Evolutionary conservation across 2,888 invertebrate species (phyloP).

Genomic region (Polyommatus icarus): DNA sequence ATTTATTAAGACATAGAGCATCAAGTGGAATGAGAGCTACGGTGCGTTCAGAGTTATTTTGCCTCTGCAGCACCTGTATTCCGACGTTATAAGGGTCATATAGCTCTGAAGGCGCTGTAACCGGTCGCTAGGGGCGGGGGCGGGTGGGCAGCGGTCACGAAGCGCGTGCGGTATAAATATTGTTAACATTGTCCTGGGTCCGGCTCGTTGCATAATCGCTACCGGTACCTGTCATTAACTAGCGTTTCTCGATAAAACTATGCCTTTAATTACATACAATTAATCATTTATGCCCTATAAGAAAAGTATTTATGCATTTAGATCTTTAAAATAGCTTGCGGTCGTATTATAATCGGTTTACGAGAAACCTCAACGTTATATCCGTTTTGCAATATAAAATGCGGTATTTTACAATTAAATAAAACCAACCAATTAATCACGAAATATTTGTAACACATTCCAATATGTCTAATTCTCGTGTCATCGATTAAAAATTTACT

Average conservation of each 20-base stretch:
- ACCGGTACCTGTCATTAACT: constrained; percentile 55
- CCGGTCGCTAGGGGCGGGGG: constrained; percentile 43
- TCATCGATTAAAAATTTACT: background rate
- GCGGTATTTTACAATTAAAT: background rate
- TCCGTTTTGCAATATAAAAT: background rate
- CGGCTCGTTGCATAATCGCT: constrained; percentile 73
- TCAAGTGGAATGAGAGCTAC: constrained; percentile 43
- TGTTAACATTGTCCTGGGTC: constrained; percentile 69
- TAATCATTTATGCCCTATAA: constrained; percentile 45
- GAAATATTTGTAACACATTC: background rate
- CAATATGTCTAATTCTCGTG: background rate
- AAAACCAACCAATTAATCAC: background rate
- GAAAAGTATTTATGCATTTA: constrained; percentile 36
- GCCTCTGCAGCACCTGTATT: background rate
- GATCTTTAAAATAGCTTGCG: constrained; percentile 39
- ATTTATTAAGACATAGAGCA: constrained; percentile 40
- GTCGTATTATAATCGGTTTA: constrained; percentile 20
- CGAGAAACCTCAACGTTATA: constrained; percentile 18
- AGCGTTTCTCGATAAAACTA: constrained; percentile 51
- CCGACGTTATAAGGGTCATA: background rate
- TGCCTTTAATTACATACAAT: constrained; percentile 57
- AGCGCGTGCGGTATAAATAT: constrained; percentile 53
- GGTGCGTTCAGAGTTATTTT: background rate
- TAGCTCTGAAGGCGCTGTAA: constrained; percentile 39
- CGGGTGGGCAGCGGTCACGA: constrained; percentile 51